Percentiles rank a stretch among this genome's conserved stretches.
Evolutionary conservation across 2,113 vertebrate species (phyloP).

Genomic region (Epinephelus lanceolatus): DNA sequence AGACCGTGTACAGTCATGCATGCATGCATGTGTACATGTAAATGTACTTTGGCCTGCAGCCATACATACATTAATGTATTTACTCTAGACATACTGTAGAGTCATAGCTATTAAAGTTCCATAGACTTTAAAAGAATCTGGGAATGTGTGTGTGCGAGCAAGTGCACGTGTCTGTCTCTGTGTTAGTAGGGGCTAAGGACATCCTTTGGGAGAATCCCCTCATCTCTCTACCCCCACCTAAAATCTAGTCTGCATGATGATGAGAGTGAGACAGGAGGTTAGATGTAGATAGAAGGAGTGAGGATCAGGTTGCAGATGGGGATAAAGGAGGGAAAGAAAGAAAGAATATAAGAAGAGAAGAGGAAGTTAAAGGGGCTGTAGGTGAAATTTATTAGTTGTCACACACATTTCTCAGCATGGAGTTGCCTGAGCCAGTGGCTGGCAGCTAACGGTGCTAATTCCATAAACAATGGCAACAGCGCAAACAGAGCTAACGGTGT

Average conservation of each 20-base stretch:
- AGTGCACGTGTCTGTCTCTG: background rate
- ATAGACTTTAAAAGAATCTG: background rate
- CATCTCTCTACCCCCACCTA: background rate
- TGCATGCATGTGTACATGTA: slow-evolving; percentile 50
- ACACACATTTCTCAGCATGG: too few relatives aligned
- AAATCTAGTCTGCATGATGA: slow-evolving; percentile 12
- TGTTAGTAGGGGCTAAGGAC: slow-evolving; percentile 23
- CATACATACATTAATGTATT: slow-evolving; percentile 45
- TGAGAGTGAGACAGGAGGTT: slow-evolving; percentile 24
- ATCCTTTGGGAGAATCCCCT: slow-evolving; percentile 28
- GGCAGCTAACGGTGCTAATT: too few relatives aligned
- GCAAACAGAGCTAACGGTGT: too few relatives aligned
- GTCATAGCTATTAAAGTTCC: background rate
- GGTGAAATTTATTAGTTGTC: too few relatives aligned
- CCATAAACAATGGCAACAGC: too few relatives aligned
- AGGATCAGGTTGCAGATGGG: background rate
- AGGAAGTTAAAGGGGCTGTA: background rate
- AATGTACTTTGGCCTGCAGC: slow-evolving; percentile 56
- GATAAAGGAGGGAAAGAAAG: background rate
- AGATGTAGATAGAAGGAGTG: background rate
- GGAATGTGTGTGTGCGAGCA: background rate
- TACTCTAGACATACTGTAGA: slow-evolving; percentile 22
- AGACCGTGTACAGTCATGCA: slow-evolving; percentile 31
- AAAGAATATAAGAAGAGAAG: background rate
- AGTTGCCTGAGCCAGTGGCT: too few relatives aligned